Evolutionary conservation across 64 coral and sea anemone species (phyloP).

Genomic region (Astreopora myriophthalma): DNA sequence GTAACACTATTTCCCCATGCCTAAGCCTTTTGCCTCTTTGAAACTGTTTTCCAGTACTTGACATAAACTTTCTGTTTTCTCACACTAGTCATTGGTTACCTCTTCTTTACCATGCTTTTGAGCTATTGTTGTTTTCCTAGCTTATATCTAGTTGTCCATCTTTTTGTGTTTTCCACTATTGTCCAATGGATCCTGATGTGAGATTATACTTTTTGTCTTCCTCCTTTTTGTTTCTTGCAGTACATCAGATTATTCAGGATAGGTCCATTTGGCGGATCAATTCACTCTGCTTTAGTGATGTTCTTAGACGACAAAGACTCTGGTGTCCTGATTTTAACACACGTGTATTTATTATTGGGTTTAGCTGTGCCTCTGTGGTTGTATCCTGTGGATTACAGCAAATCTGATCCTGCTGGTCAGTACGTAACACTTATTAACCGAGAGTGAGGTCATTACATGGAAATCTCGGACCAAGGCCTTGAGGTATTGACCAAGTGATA

Average conservation of each 20-base stretch:
- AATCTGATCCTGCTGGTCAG: conserved; percentile 9
- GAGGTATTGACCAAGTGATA: too few relatives aligned
- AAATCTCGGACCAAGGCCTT: too few relatives aligned
- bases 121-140: neutral
- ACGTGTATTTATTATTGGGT: conserved; percentile 85
- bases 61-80: too few relatives aligned
- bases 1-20: too few relatives aligned
- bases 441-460: too few relatives aligned
- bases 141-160: neutral
- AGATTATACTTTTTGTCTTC: neutral
- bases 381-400: conserved; percentile 72
- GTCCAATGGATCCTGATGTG: neutral
- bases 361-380: conserved; percentile 92
- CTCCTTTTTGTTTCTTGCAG: conserved; percentile 39
- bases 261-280: conserved; percentile 67
- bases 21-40: too few relatives aligned
- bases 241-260: conserved; percentile 74
- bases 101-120: too few relatives aligned
- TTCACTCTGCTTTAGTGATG: conserved; percentile 57
- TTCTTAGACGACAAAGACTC: conserved; percentile 90
- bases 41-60: too few relatives aligned
- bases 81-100: too few relatives aligned
- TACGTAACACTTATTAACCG: neutral
- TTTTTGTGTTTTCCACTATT: too few relatives aligned
- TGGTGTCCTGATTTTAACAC: conserved; percentile 87